Base-by-base conservation (phyloP, 2,113 vertebrate genomes). In the Anguilla rostrata region DNA sequence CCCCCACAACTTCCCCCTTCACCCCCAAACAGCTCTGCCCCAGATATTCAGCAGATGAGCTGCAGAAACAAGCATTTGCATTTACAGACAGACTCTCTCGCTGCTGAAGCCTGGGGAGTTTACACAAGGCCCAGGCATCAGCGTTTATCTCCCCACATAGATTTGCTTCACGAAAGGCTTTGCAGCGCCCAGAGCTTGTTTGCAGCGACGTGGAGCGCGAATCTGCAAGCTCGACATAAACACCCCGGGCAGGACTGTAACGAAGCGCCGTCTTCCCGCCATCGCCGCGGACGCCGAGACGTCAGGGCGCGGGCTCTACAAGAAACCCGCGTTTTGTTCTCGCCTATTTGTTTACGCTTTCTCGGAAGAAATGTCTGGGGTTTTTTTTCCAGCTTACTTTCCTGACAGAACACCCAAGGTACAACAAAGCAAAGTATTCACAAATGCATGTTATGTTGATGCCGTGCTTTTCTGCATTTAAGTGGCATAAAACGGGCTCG, bases 141-240 rank as follows among this genome's bases (percentile, higher is more conserved):
- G 71, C 71, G 34, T n/a, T 75, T 75, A 34, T 75, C 71, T 75
- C 71, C n/a, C 9, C 71, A 34, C 71, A 75, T 34, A 75, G 20
- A 34, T 75, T 29, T 34, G n/a, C 71, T 34, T 75, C n/a, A 34
- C 2, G 26, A 34, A 75, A 34, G 71, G 71, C n/a, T n/a, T 75
- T 34, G n/a, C 29, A 9, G 71, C 12, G 71, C 71, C 71, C n/a
- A 34, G 71, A 75, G 71, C 71, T 75, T 75, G 71, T 75, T 75
- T 75, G 71, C 12, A 75, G 71, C 71, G 12, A 29, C 71, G n/a
- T n/a, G 9, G n/a, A 75, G 71, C 12, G 22, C n/a, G n/a, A 75
- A 75, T 75, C 8, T 75, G 71, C 71, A 75, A 75, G 7, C n/a
- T 75, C 71, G 71, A 75, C 71, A 75, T 75, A 75, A 75, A 66